Conservation (phyloP, 2,888 invertebrate species). For the Carpatolechia fugitivella region DNA sequence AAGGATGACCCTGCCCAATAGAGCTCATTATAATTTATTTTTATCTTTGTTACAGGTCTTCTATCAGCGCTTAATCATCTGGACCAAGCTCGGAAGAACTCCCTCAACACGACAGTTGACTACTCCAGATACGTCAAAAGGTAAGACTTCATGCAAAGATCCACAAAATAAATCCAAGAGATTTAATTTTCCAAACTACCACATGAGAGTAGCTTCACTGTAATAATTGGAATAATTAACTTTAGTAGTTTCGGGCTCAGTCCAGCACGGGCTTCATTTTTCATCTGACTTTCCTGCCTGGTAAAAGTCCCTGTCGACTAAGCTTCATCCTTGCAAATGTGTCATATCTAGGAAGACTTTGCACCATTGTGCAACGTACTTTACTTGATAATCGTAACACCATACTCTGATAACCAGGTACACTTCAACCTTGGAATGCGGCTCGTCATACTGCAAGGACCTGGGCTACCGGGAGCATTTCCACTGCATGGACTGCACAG, state of each 20-base stretch:
- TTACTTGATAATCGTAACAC: too few relatives aligned
- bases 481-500: conserved; percentile 88
- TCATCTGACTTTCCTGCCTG: too few relatives aligned
- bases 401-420: conserved; percentile 63
- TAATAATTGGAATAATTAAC: too few relatives aligned
- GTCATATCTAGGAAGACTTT: too few relatives aligned
- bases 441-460: conserved; percentile 91
- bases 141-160: conserved; percentile 34
- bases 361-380: too few relatives aligned
- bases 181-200: too few relatives aligned
- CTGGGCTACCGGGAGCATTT: conserved; percentile 96
- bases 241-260: too few relatives aligned
- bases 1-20: too few relatives aligned
- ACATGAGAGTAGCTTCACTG: too few relatives aligned
- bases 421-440: conserved; percentile 89
- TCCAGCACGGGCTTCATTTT: too few relatives aligned
- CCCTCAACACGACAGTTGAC: conserved; percentile 85
- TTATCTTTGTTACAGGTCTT: conserved; percentile 54
- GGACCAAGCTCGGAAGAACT: conserved; percentile 76
- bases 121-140: conserved; percentile 94
- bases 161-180: background rate
- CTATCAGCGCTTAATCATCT: conserved; percentile 72
- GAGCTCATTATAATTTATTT: background rate
- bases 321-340: too few relatives aligned
- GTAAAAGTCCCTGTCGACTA: too few relatives aligned